These are phyloP conservation scores for Tachina lurida DNA, from an alignment of 2,888 invertebrate genomes.

Conservation along the genomic window DNA sequence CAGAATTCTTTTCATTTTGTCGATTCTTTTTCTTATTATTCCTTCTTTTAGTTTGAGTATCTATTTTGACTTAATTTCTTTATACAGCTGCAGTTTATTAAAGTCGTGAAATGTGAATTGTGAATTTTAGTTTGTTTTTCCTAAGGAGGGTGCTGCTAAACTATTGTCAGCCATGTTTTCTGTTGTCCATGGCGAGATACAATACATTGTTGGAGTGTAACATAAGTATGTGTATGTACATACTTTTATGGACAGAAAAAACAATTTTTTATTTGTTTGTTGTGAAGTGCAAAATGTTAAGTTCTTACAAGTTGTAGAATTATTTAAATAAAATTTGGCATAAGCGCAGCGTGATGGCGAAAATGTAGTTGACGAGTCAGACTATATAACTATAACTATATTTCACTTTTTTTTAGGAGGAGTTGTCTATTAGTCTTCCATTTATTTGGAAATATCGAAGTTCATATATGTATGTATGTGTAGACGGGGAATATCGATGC, in stretches of 20 bases:
- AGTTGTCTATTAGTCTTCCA: too few relatives aligned
- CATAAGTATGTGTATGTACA: conserved; percentile 10
- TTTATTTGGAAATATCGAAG: too few relatives aligned
- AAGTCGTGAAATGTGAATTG: conserved; percentile 46
- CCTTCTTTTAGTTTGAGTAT: neutral
- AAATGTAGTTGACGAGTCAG: too few relatives aligned
- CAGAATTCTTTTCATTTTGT: conserved; percentile 56
- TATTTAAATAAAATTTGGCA: conserved; percentile 6
- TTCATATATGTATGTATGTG: too few relatives aligned
- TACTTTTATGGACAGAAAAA: conserved; percentile 21
- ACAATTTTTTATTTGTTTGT: conserved; percentile 2
- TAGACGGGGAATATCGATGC: too few relatives aligned
- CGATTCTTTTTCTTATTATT: neutral
- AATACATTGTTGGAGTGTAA: conserved; percentile 43
- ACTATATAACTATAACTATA: too few relatives aligned
- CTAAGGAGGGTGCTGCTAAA: conserved; percentile 58
- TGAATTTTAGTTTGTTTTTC: conserved; percentile 19
- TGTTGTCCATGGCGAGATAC: neutral
- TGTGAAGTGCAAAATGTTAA: conserved; percentile 55
- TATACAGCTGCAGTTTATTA: conserved; percentile 58
- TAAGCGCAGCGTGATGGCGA: neutral
- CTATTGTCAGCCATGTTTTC: conserved; percentile 63
- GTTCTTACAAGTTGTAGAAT: conserved; percentile 57
- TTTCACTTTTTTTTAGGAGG: too few relatives aligned
- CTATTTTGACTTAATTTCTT: conserved; percentile 13